phyloP scores from a whole-genome alignment of 1,140 invertebrate species.

The Centruroides sculpturatus region DNA sequence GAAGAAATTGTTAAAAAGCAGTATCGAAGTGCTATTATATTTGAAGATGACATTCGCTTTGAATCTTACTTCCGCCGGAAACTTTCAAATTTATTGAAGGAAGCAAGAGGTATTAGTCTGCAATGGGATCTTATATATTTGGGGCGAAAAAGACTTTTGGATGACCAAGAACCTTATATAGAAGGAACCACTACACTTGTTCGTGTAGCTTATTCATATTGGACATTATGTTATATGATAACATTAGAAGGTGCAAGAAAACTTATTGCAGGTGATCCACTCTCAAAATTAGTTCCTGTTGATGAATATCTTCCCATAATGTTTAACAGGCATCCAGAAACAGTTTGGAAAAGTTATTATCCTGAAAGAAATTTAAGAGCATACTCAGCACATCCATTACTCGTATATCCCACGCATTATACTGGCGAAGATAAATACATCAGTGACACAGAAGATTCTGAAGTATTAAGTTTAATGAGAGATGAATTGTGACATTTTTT shows the following conservation, averaged over 20 bases:
- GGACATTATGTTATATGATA: conserved; percentile 84
- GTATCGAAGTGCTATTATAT: conserved; percentile 53
- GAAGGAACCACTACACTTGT: conserved; percentile 54
- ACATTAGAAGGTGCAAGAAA: conserved; percentile 53
- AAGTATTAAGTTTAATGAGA: too few relatives aligned
- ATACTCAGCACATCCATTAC: conserved; percentile 65
- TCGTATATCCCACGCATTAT: conserved; percentile 86
- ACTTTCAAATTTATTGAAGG: conserved; percentile 48
- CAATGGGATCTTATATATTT: conserved; percentile 91
- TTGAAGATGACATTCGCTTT: conserved; percentile 95
- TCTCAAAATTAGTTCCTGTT: conserved; percentile 77
- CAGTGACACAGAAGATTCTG: conserved; percentile 88
- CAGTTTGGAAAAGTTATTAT: conserved; percentile 57
- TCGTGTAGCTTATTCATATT: conserved; percentile 84
- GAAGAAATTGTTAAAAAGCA: conserved; percentile 50
- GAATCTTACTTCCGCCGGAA: conserved; percentile 67
- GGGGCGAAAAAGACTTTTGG: conserved; percentile 66
- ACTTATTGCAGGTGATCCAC: conserved; percentile 59
- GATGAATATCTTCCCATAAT: conserved; percentile 95
- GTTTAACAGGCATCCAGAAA: conserved; percentile 81
- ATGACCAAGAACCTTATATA: conserved; percentile 34
- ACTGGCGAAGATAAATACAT: conserved; percentile 83
- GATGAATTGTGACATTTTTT: too few relatives aligned
- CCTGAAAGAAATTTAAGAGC: conserved; percentile 57
- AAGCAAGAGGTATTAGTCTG: conserved; percentile 43